Conservation (phyloP, 2,888 invertebrate genomes). For the Molanna angustata region DNA sequence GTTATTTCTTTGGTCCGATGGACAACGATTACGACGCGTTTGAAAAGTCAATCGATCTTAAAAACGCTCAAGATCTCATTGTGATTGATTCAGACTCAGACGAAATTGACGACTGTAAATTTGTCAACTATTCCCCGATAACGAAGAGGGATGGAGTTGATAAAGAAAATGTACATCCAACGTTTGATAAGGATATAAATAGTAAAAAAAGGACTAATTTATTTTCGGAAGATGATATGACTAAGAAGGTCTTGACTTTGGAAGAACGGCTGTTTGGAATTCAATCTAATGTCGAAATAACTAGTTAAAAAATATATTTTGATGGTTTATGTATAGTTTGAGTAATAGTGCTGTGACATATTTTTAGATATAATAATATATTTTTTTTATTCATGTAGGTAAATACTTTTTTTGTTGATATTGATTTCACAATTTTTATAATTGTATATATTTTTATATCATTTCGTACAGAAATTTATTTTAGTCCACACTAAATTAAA, state of each 20-base stretch:
- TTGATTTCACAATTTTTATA: too few species aligned
- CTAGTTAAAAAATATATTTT: too few species aligned
- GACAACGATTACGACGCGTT: constrained; percentile 58
- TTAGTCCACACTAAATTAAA: too few species aligned
- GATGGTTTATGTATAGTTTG: too few species aligned
- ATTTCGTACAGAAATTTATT: too few species aligned
- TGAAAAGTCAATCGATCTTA: constrained; percentile 56
- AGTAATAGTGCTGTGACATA: too few species aligned
- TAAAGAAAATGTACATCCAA: neutral
- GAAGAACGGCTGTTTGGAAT: constrained; percentile 22
- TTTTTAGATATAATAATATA: too few species aligned
- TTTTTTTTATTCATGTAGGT: too few species aligned
- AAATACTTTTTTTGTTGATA: too few species aligned
- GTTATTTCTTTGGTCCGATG: constrained; percentile 55
- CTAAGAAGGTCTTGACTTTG: constrained; percentile 9
- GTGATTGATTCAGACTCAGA: constrained; percentile 37
- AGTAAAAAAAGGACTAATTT: neutral
- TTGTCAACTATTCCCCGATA: constrained; percentile 7
- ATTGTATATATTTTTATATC: too few species aligned
- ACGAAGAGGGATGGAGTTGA: neutral
- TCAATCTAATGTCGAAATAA: neutral
- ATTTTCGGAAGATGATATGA: too few species aligned
- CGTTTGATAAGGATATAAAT: constrained; percentile 1
- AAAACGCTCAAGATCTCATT: constrained; percentile 38
- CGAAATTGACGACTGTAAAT: constrained; percentile 3